Evolutionary conservation across 2,113 vertebrate genomes (phyloP).

Genomic region (Hyperopisus bebe): DNA sequence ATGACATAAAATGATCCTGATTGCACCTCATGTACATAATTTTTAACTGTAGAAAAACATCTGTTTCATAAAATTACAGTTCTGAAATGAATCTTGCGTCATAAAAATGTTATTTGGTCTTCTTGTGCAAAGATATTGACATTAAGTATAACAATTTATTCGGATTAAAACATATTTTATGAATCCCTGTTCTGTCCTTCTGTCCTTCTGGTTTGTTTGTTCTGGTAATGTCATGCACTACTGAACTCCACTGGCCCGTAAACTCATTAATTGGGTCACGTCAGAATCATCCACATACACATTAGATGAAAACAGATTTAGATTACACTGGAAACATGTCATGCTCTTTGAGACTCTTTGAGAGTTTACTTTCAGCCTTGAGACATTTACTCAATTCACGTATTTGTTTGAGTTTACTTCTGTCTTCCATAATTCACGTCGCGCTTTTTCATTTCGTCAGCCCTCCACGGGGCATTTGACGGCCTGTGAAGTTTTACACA

Average conservation of each 20-base stretch:
- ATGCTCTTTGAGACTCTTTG: not conserved
- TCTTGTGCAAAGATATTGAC: not conserved
- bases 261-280: not conserved
- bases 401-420: not conserved
- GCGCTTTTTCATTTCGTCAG: not conserved
- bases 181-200: not conserved
- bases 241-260: not conserved
- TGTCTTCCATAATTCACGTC: not conserved
- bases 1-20: not conserved
- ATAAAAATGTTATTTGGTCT: not conserved
- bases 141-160: constrained; percentile 7
- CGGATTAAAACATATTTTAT: not conserved
- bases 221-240: not conserved
- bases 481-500: not conserved
- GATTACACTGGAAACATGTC: not conserved
- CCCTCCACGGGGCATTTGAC: not conserved
- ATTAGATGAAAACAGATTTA: not conserved
- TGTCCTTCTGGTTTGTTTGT: not conserved
- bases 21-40: not conserved
- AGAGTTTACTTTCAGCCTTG: not conserved
- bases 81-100: not conserved
- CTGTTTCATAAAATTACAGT: not conserved
- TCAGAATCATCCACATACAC: not conserved
- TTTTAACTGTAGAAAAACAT: not conserved
- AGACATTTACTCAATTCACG: not conserved